Percentiles rank a stretch among this genome's conserved stretches.
Evolutionary conservation across 1,140 invertebrate genomes (phyloP).

Genomic region (Argopecten irradians): DNA sequence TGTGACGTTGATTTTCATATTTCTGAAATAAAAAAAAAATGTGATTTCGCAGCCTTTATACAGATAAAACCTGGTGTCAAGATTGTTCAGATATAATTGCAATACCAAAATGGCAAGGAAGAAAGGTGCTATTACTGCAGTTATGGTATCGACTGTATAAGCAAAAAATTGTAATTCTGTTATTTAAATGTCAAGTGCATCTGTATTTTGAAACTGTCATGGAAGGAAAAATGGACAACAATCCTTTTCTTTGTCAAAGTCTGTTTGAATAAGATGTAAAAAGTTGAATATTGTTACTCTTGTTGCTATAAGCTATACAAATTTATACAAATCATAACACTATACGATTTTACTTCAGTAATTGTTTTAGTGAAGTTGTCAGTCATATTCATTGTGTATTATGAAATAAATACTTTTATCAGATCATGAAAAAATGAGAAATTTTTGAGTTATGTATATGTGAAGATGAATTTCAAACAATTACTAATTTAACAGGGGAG

Average conservation of each 20-base stretch:
- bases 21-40: too few relatives aligned
- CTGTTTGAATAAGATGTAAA: neutral
- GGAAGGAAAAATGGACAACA: neutral
- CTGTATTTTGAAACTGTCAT: neutral
- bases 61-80: too few relatives aligned
- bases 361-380: conserved; percentile 18
- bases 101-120: too few relatives aligned
- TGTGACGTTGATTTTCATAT: too few relatives aligned
- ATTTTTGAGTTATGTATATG: neutral
- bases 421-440: neutral
- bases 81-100: too few relatives aligned
- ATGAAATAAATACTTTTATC: conserved; percentile 6
- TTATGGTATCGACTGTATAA: too few relatives aligned
- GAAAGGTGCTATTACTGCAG: too few relatives aligned
- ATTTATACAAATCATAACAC: neutral
- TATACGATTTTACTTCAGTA: neutral
- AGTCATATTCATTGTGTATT: neutral
- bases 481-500: too few relatives aligned
- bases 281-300: neutral
- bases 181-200: too few relatives aligned
- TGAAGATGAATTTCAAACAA: too few relatives aligned
- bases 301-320: neutral
- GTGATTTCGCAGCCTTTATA: too few relatives aligned
- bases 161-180: too few relatives aligned
- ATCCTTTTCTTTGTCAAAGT: neutral